phyloP scores from a whole-genome alignment of 2,113 vertebrate species.

The Cardinalis cardinalis region DNA sequence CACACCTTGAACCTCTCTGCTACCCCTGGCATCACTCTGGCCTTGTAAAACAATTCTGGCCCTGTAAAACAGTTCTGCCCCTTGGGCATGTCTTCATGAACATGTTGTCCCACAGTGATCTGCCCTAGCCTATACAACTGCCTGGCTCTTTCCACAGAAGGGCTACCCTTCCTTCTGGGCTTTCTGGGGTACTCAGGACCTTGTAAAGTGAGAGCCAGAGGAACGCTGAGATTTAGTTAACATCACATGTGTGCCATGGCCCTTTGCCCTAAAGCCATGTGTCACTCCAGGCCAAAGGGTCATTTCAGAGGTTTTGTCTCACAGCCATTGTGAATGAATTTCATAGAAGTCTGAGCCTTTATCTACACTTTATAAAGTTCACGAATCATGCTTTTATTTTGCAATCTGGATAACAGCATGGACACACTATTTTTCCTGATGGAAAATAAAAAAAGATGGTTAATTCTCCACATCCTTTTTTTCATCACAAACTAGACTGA shows the following conservation, averaged over 20 bases:
- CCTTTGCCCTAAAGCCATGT: background rate
- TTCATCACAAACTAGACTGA: background rate
- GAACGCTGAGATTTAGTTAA: background rate
- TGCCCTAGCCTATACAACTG: background rate
- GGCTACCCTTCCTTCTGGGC: background rate
- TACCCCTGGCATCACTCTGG: background rate
- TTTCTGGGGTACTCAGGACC: background rate
- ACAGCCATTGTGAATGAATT: background rate
- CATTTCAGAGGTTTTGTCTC: background rate
- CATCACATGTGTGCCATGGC: background rate
- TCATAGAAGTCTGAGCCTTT: background rate
- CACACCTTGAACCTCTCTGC: background rate
- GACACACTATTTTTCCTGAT: background rate
- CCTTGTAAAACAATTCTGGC: background rate
- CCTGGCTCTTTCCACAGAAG: background rate
- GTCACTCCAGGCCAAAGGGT: background rate
- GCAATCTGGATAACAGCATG: background rate
- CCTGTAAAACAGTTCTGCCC: background rate
- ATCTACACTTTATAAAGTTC: background rate
- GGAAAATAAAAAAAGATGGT: background rate
- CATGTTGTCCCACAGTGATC: fast-evolving
- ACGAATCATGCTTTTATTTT: background rate
- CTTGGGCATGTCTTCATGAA: background rate
- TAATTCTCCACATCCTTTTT: background rate
- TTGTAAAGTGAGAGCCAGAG: background rate